Evolutionary conservation across 2,113 vertebrate species (phyloP), one percentile per base, ranked within the genome.

Genomic region (Nicator chloris): DNA sequence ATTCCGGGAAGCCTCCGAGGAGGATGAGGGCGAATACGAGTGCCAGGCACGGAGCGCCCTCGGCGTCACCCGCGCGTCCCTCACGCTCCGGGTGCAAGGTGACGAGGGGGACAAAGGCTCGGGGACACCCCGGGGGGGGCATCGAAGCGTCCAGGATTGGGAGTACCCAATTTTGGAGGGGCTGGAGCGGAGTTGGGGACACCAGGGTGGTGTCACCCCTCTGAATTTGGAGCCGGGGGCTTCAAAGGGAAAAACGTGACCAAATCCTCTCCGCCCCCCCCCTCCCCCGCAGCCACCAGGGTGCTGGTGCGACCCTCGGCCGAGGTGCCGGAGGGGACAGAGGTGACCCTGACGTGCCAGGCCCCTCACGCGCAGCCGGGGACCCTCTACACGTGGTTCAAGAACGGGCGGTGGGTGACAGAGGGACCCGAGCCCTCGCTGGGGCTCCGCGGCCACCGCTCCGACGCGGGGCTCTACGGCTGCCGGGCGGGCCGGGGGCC

Each of bases 381-480:
- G 1, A 44, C 81, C 0, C 6, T 82, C 80, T 98, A 97, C 54
- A 10, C 79, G 31, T 98, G 98, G 98, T 97, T 96, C 92, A 98
- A 96, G 92, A 97, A 98, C 31, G 85, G 96, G 44, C 95, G 9
- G 1, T 98, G 98, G 98, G 35, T 98, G 64, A 49, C 87, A 8
- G 97, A 98, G 18, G 97, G 97, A 1, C 26, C 61, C 5, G 68
- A 51, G 0, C 6, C 69, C 20, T 61, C 88, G 5, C 80, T 98
- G 14, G 15, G 4, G 2, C 86, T 98, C 23, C 1, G 23, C 4
- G 93, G 66, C 5, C 81, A 22, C 0, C 68, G 69, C 71, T 82
- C 80, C 19, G 80, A 82, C 54, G 65, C 80, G 37, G 80, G 80
- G 65, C 78, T 92, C 57, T 98, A 98, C 70, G 28, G 82, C 69